phyloP scores from a whole-genome alignment of 1,140 invertebrate species.

The Vanessa tameamea region DNA sequence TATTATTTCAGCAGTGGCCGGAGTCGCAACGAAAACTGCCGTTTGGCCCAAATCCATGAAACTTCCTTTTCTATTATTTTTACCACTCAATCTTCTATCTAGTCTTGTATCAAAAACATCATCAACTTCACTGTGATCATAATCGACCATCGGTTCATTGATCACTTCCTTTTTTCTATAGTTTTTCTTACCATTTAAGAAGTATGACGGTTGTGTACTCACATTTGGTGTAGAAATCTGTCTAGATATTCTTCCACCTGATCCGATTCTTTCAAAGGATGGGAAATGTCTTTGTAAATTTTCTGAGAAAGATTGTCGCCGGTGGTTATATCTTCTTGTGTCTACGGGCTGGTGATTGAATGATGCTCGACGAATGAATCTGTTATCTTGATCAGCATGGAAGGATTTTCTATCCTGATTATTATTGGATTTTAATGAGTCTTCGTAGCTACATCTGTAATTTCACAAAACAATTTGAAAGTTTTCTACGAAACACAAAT shows the following conservation, averaged over 20 bases:
- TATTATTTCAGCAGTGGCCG: slow-evolving; percentile 72
- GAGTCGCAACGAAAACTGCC: slow-evolving; percentile 72
- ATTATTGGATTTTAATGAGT: slow-evolving; percentile 82
- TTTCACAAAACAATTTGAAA: neutral
- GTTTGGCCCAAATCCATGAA: slow-evolving; percentile 73
- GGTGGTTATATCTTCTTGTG: slow-evolving; percentile 50
- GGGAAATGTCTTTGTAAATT: slow-evolving; percentile 72
- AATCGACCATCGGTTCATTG: slow-evolving; percentile 75
- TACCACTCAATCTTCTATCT: slow-evolving; percentile 54
- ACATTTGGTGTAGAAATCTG: slow-evolving; percentile 72
- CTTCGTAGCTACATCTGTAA: slow-evolving; percentile 83
- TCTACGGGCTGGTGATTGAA: slow-evolving; percentile 62
- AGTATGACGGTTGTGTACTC: slow-evolving; percentile 55
- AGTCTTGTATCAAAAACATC: slow-evolving; percentile 69
- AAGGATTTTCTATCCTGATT: slow-evolving; percentile 59
- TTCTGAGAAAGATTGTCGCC: slow-evolving; percentile 72
- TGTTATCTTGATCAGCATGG: slow-evolving; percentile 44
- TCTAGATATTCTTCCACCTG: slow-evolving; percentile 51
- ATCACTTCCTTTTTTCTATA: slow-evolving; percentile 64
- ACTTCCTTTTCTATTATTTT: slow-evolving; percentile 58
- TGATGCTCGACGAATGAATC: slow-evolving; percentile 63
- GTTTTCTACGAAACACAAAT: neutral
- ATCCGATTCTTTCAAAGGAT: slow-evolving; percentile 55
- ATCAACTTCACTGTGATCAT: slow-evolving; percentile 78
- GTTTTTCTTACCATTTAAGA: slow-evolving; percentile 58